phyloP scores from a whole-genome alignment of 2,888 invertebrate genomes.

The Aphrophora alni region DNA sequence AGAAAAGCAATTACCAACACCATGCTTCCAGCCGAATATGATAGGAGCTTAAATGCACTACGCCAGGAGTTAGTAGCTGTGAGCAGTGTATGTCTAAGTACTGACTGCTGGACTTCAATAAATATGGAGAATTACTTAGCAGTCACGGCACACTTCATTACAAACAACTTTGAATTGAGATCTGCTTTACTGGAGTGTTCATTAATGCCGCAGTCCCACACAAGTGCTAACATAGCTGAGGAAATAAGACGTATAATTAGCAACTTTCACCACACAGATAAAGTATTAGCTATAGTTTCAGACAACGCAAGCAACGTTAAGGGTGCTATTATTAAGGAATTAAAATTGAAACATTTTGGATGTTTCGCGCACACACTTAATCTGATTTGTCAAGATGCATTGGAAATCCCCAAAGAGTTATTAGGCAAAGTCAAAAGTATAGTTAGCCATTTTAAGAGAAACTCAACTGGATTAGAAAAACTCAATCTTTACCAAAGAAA shows the following conservation, averaged over 20 bases:
- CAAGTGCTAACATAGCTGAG: slow-evolving; percentile 21
- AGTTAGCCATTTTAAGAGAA: slow-evolving; percentile 1
- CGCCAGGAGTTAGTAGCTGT: neutral
- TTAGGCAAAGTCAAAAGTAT: neutral
- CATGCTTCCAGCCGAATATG: slow-evolving; percentile 20
- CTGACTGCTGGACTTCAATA: slow-evolving; percentile 26
- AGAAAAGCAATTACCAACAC: slow-evolving; percentile 7
- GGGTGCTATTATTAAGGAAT: slow-evolving; percentile 12
- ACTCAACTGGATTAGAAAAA: neutral
- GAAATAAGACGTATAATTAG: slow-evolving; percentile 5
- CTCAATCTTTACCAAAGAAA: neutral
- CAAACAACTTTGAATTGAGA: slow-evolving; percentile 11
- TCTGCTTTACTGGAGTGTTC: too few species aligned
- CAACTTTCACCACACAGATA: neutral
- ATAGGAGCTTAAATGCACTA: neutral
- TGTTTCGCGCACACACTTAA: slow-evolving; percentile 31
- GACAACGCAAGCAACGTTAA: slow-evolving; percentile 25
- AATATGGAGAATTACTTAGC: slow-evolving; percentile 23
- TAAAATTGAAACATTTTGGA: slow-evolving; percentile 27
- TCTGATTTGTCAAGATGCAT: neutral
- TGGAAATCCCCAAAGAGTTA: neutral
- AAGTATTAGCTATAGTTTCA: slow-evolving; percentile 16
- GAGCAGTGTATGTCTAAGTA: slow-evolving; percentile 21
- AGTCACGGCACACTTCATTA: slow-evolving; percentile 21
- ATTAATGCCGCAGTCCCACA: neutral